Percentiles rank a stretch among this genome's conserved stretches.
Evolutionary conservation across 2,113 vertebrate genomes (phyloP).

Genomic region (Rana temporaria): DNA sequence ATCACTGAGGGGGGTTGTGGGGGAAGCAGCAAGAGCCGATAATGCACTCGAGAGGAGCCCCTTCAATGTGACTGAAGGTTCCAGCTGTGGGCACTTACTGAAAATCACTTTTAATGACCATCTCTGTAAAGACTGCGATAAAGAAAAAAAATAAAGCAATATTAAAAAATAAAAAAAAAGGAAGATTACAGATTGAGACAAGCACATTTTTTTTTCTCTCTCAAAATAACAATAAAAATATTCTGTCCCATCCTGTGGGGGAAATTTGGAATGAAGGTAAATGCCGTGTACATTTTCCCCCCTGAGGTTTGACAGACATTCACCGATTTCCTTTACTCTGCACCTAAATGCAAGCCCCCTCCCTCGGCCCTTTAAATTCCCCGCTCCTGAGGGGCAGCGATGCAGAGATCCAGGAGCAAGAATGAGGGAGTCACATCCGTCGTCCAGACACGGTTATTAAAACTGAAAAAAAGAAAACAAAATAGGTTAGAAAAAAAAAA

Average conservation of each 20-base stretch:
- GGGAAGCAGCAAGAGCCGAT: not conserved
- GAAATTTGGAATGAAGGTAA: slow-evolving; percentile 62
- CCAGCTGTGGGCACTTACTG: slow-evolving; percentile 46
- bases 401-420: slow-evolving; percentile 64
- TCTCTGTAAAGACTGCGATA: slow-evolving; percentile 60
- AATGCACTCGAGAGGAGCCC: slow-evolving; percentile 29
- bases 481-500: no score
- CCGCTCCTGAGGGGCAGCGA: slow-evolving; percentile 61
- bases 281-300: slow-evolving; percentile 60
- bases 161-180: slow-evolving; percentile 54
- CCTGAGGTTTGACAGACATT: slow-evolving; percentile 56
- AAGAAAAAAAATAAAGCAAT: slow-evolving; percentile 66
- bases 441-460: slow-evolving; percentile 68
- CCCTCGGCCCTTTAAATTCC: slow-evolving; percentile 29
- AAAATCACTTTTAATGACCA: slow-evolving; percentile 62
- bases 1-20: not conserved
- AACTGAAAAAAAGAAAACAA: slow-evolving; percentile 69
- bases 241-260: slow-evolving; percentile 62
- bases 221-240: slow-evolving; percentile 66
- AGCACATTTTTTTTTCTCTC: slow-evolving; percentile 70
- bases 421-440: slow-evolving; percentile 62
- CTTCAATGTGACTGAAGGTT: slow-evolving; percentile 30
- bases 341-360: slow-evolving; percentile 54
- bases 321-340: slow-evolving; percentile 40
- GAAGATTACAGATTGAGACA: slow-evolving; percentile 65